Conservation (phyloP, 1,140 invertebrate genomes). For the Pachypeltis micranthus region DNA sequence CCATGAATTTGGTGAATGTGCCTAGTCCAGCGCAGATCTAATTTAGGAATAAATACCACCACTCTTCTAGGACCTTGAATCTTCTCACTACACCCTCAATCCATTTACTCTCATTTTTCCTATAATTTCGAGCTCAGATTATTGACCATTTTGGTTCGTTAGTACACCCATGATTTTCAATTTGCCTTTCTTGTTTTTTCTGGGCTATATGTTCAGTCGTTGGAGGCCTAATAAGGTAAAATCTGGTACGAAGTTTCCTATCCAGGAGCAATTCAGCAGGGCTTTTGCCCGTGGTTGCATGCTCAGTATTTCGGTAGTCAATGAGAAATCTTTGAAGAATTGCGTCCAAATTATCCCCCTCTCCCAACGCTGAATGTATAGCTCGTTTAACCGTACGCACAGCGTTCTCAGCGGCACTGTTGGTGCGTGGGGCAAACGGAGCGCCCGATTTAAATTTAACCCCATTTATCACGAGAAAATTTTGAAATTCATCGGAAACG, state of each 20-base stretch:
- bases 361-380: not conserved
- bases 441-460: not conserved
- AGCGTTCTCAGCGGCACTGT: not conserved
- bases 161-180: not conserved
- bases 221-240: not conserved
- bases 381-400: not conserved
- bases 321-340: not conserved
- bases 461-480: not conserved
- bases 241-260: not conserved
- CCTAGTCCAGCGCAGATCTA: too few species aligned
- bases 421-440: not conserved
- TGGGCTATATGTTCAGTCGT: not conserved
- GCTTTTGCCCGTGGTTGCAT: not conserved
- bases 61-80: not conserved
- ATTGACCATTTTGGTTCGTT: not conserved
- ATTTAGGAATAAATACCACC: too few species aligned
- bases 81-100: not conserved
- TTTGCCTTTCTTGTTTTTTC: not conserved
- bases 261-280: not conserved
- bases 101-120: slow-evolving; percentile 3
- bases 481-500: not conserved
- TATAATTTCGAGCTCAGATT: not conserved
- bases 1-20: too few species aligned
- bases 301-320: not conserved
- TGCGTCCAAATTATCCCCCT: not conserved